Evolutionary conservation across 2,888 invertebrate species (phyloP), one percentile per base, ranked within the genome.

Genomic region (Labia minor): DNA sequence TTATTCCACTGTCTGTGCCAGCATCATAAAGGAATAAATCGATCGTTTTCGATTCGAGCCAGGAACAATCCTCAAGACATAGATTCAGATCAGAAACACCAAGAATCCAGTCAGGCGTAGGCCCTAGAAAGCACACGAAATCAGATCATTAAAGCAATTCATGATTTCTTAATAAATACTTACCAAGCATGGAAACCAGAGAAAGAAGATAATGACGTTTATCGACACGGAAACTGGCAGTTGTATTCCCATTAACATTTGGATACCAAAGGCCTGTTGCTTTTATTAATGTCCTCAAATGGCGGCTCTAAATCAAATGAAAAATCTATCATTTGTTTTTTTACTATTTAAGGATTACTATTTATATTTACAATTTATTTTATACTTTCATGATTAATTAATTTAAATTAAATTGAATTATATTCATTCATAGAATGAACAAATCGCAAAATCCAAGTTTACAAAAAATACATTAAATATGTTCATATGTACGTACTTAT

Each of bases 51-150:
- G 87, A 83, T 72, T 90, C 88, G n/a, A 86, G 83, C 99, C 99
- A 99, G 0, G 91, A 84, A 76, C 98, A 95, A 78, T 97, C 92
- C 69, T 82, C 79, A 68, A 86, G 82, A 75, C 99, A 99, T 8
- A 99, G 82, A 75, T 97, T 89, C 66, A 96, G 78, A 0, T 90
- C 89, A 67, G 85, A 91, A 33, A 98, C 87, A 0, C 98, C 98
- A 62, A 96, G 92, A 72, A 96, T 90, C 98, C 98, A 99, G 80
- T 99, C 98, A 0, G 98, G 98, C 11, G 95, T 94, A 0, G 98
- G 98, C 0, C 95, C 90, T 89, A 70, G 16, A 72, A 70, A 68
- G 8, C 61, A 64, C 18, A 67, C 21, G 10, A 61, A 69, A 33
- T 8, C n/a, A n/a, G n/a, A n/a, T n/a, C n/a, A n/a, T n/a, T n/a